Conservation (phyloP, 2,113 vertebrate species). For the Lates calcarifer region DNA sequence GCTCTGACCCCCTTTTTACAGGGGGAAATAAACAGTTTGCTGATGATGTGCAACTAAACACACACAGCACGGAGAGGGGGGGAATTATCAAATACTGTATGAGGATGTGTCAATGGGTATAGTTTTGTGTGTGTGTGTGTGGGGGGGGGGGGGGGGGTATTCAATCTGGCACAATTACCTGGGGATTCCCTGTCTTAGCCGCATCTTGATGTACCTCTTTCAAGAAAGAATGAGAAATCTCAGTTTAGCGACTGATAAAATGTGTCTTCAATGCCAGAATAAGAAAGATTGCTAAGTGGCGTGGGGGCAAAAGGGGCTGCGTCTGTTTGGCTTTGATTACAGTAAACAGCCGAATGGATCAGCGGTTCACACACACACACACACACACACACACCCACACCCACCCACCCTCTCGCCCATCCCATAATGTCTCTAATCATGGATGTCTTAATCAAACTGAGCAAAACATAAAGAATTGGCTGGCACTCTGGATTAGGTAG, state of each 20-base stretch:
- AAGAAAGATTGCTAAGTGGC: neutral
- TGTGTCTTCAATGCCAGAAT: neutral
- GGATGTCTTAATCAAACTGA: conserved; percentile 86
- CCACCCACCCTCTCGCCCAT: conserved; percentile 54
- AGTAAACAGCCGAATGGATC: conserved; percentile 63
- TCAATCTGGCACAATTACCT: neutral
- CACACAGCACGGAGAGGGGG: neutral
- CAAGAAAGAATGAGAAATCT: neutral
- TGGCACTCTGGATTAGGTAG: conserved; percentile 83
- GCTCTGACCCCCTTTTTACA: conserved; percentile 71
- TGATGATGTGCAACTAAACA: conserved; percentile 28
- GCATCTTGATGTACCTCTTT: neutral
- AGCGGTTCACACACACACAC: conserved; percentile 50
- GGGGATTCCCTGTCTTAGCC: neutral
- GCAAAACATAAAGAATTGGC: conserved; percentile 82
- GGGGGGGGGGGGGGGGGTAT: neutral
- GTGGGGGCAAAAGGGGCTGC: conserved; percentile 10
- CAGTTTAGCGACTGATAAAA: neutral
- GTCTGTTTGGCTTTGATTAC: conserved; percentile 57
- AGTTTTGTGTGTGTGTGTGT: neutral
- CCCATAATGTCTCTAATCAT: conserved; percentile 87
- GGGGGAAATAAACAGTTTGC: conserved; percentile 31
- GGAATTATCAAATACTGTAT: neutral
- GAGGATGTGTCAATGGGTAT: neutral
- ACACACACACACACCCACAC: conserved; percentile 41